These are phyloP conservation scores for Chloropsis cyanopogon DNA, from an alignment of 2,113 vertebrate species.

Conservation along the genomic window DNA sequence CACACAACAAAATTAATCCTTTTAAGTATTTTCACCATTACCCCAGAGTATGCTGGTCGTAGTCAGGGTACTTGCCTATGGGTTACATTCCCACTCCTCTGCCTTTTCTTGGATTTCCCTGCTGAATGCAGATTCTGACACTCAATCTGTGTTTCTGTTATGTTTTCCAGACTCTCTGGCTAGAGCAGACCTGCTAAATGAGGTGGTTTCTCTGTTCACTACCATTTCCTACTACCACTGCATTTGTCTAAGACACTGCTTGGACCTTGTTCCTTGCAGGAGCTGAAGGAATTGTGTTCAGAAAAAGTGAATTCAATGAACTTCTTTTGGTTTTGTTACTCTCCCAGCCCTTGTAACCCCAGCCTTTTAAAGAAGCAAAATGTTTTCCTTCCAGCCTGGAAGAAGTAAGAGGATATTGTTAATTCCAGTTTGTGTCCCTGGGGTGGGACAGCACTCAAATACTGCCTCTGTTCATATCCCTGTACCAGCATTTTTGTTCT, in stretches of 20 bases:
- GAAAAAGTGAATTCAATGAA: background rate
- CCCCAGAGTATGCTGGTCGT: too few relatives aligned
- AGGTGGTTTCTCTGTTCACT: background rate
- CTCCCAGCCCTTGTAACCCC: background rate
- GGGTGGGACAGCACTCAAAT: background rate
- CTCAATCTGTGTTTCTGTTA: background rate
- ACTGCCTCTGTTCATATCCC: background rate
- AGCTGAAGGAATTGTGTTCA: background rate
- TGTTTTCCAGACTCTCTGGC: background rate
- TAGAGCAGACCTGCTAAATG: background rate
- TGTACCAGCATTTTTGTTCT: background rate
- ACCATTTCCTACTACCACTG: background rate
- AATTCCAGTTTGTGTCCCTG: background rate
- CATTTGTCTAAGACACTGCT: fast-evolving
- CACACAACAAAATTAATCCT: background rate
- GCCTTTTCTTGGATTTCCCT: background rate
- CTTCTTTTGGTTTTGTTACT: background rate
- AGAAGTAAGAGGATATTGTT: background rate
- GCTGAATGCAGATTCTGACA: background rate
- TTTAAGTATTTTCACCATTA: background rate
- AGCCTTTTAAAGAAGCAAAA: background rate
- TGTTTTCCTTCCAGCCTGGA: background rate
- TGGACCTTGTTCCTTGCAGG: background rate
- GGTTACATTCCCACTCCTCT: fast-evolving
- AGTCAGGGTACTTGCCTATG: background rate